A percentile compares a stretch with the other conserved stretches of the same genome.
These are phyloP conservation scores for Morone chrysops DNA, from an alignment of 2,113 vertebrate species.

Conservation along the genomic window DNA sequence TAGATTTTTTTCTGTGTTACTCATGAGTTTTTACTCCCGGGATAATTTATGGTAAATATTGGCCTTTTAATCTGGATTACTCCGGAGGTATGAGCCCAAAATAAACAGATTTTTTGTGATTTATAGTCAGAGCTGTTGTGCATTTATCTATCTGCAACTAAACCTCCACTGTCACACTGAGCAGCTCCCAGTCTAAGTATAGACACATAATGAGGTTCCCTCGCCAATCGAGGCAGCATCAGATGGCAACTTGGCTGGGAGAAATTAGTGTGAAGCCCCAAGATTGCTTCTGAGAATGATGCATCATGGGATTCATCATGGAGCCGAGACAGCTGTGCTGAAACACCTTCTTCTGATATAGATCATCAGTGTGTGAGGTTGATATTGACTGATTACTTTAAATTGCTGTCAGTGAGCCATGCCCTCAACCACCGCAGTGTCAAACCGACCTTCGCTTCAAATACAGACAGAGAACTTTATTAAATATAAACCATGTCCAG, in stretches of 20 bases:
- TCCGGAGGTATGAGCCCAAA: no score
- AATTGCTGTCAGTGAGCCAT: slow-evolving; percentile 6
- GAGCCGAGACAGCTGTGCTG: slow-evolving; percentile 15
- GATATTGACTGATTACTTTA: slow-evolving; percentile 24
- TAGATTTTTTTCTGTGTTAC: not conserved
- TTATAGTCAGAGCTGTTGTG: not conserved
- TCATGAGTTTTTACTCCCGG: not conserved
- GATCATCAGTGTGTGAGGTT: not conserved
- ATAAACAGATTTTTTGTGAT: no score
- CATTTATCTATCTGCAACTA: not conserved
- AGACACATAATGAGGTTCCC: slow-evolving; percentile 19
- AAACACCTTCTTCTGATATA: not conserved
- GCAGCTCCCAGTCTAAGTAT: slow-evolving; percentile 37
- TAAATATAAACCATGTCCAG: no score
- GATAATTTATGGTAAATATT: no score
- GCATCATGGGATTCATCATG: slow-evolving; percentile 10
- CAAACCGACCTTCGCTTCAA: not conserved
- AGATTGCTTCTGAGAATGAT: slow-evolving; percentile 4
- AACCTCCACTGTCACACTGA: slow-evolving; percentile 12
- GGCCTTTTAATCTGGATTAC: no score
- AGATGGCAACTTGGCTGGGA: slow-evolving; percentile 46
- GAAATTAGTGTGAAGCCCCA: slow-evolving; percentile 6
- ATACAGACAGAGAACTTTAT: no score
- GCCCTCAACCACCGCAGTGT: not conserved
- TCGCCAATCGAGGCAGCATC: slow-evolving; percentile 15